Evolutionary conservation across 2,888 invertebrate species (phyloP).

Genomic region (Pachymerium ferrugineum): DNA sequence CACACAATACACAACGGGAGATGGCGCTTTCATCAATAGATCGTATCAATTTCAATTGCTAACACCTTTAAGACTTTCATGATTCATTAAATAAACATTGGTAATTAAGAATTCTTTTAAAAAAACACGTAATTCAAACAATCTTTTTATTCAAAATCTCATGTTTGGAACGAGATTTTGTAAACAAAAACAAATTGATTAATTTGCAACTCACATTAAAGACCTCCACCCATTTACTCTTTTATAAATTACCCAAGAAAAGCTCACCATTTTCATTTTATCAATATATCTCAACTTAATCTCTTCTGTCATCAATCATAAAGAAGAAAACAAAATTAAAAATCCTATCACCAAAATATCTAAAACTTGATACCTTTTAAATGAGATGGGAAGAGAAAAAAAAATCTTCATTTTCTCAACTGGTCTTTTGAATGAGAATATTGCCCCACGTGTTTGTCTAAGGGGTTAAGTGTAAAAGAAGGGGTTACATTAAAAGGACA

Average conservation of each 20-base stretch:
- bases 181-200: constrained; percentile 16
- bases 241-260: background rate
- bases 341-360: constrained; percentile 15
- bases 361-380: constrained; percentile 4
- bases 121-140: background rate
- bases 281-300: constrained; percentile 21
- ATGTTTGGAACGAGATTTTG: background rate
- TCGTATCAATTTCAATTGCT: background rate
- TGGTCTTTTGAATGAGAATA: background rate
- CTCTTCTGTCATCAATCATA: constrained; percentile 6
- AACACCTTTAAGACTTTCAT: background rate
- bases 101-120: background rate
- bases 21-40: constrained; percentile 7
- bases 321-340: constrained; percentile 7
- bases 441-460: constrained; percentile 4
- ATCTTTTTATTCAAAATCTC: too few relatives aligned
- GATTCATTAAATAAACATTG: background rate
- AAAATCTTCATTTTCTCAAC: background rate
- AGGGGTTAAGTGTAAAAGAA: background rate
- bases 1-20: constrained; percentile 3
- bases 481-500: constrained; percentile 18
- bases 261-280: constrained; percentile 5
- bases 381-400: background rate
- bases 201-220: constrained; percentile 6
- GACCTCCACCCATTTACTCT: constrained; percentile 5